phyloP scores from a whole-genome alignment of 1,140 invertebrate genomes.

The Cotesia vestalis region DNA sequence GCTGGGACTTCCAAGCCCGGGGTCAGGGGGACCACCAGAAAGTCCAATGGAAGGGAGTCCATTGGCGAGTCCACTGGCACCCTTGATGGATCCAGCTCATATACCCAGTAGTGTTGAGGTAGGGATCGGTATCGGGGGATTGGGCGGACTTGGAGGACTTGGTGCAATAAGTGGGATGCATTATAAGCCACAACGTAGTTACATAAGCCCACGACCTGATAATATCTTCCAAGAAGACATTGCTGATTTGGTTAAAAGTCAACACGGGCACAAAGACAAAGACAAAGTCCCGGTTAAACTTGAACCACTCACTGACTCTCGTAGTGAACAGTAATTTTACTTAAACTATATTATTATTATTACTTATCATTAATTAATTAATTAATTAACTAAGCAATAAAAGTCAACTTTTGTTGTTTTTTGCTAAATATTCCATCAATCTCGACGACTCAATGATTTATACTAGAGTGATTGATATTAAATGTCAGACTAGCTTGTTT shows the following conservation, averaged over 20 bases:
- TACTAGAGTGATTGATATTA: no score
- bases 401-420: no score
- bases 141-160: not conserved
- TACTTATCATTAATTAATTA: slow-evolving; percentile 4
- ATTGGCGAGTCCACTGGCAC: slow-evolving; percentile 64
- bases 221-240: slow-evolving; percentile 73
- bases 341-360: not conserved
- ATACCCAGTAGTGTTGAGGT: slow-evolving; percentile 67
- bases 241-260: slow-evolving; percentile 69
- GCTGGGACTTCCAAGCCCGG: slow-evolving; percentile 66
- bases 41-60: slow-evolving; percentile 65
- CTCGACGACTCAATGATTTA: no score
- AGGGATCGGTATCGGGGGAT: slow-evolving; percentile 68
- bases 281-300: slow-evolving; percentile 65
- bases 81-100: slow-evolving; percentile 60
- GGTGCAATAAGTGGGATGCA: slow-evolving; percentile 65
- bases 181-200: slow-evolving; percentile 70
- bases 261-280: slow-evolving; percentile 63
- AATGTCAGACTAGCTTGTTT: no score
- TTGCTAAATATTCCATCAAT: no score
- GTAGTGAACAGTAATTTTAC: slow-evolving; percentile 59
- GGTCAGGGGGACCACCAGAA: slow-evolving; percentile 61
- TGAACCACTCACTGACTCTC: slow-evolving; percentile 62
- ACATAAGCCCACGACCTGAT: slow-evolving; percentile 70
- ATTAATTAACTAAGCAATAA: not conserved